Percentiles rank a stretch among this genome's conserved stretches.
These are phyloP conservation scores for Circaetus gallicus DNA, from an alignment of 2,113 vertebrate species.

Conservation along the genomic window DNA sequence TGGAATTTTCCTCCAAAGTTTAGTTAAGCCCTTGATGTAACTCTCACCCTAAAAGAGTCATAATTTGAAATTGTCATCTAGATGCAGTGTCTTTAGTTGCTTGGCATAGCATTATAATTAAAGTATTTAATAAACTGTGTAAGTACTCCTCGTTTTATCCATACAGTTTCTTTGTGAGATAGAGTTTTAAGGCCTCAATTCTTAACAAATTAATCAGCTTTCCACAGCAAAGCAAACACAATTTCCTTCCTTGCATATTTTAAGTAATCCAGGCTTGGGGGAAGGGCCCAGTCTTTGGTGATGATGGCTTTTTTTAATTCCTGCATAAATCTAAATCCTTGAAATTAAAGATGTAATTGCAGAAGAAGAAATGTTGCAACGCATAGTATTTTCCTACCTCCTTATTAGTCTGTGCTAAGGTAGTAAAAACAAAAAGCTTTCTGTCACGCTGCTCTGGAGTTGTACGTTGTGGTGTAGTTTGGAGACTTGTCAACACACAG, in stretches of 20 bases:
- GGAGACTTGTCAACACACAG: not conserved
- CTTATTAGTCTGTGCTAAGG: not conserved
- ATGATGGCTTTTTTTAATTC: not conserved
- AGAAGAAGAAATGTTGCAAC: not conserved
- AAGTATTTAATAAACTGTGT: constrained; percentile 1
- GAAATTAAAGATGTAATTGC: not conserved
- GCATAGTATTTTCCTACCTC: not conserved
- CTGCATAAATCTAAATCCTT: not conserved
- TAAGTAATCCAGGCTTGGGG: not conserved
- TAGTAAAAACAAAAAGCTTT: not conserved
- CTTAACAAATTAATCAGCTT: constrained; percentile 53
- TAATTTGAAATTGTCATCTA: not conserved
- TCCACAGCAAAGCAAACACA: constrained; percentile 10
- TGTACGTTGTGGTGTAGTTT: not conserved
- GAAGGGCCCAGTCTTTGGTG: not conserved
- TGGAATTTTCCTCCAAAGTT: not conserved
- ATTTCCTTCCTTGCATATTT: constrained; percentile 12
- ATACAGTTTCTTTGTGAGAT: not conserved
- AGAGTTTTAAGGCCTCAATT: constrained; percentile 21
- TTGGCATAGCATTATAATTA: not conserved
- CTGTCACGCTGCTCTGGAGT: not conserved
- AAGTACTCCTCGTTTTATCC: not conserved
- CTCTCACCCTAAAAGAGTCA: not conserved
- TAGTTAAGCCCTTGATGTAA: not conserved
- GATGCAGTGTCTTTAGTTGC: not conserved